Evolutionary conservation across 2,113 vertebrate genomes (phyloP), one percentile per base, ranked within the genome.

Genomic region (Aptenodytes forsteri): DNA sequence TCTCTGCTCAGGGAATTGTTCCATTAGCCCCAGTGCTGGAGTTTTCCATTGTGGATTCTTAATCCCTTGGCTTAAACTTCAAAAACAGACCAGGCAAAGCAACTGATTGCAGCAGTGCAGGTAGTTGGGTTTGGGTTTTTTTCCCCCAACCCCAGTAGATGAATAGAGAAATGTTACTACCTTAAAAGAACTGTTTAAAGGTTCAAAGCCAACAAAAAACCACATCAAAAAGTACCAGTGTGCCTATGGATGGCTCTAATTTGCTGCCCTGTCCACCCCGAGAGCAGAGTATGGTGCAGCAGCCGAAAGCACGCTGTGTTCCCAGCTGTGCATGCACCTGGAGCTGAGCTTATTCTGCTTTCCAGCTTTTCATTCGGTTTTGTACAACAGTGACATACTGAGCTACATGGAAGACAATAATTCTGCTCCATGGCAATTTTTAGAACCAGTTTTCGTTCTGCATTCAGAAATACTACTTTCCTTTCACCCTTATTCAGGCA

Each of bases 61-160:
- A 58, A 86, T 49, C 72, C 64, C 22, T 66, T 62, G 64, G 6
- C 3, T 91, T 73, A 36, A 75, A 78, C 55, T 55, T 55, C 79
- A 76, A 75, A 83, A 69, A 0, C 32, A 58, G 32, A 26, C 13
- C 67, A 61, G 44, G 62, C 18, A 82, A 77, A 62, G 21, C 29
- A 52, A 40, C 4, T 22, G 22, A 26, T 46, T 78, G 44, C 64
- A 73, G 8, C 23, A 42, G 22, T 11, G 26, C 67, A 91, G 67
- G 50, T 44, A 80, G 32, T 4, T 46, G 13, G 7, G 6, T 22
- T 81, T 42, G 8, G 0, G 13, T 3, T 1, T 42, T n/a, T 62
- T 22, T 36, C 0, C 11, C 38, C 17, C 21, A 49, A 1, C 6
- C 4, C 15, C 12, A 30, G 9, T 1, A 80, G 32, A 42, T 32